These are phyloP conservation scores for Gnathonemus longibarbis DNA, from an alignment of 2,113 vertebrate genomes.

Conservation along the genomic window DNA sequence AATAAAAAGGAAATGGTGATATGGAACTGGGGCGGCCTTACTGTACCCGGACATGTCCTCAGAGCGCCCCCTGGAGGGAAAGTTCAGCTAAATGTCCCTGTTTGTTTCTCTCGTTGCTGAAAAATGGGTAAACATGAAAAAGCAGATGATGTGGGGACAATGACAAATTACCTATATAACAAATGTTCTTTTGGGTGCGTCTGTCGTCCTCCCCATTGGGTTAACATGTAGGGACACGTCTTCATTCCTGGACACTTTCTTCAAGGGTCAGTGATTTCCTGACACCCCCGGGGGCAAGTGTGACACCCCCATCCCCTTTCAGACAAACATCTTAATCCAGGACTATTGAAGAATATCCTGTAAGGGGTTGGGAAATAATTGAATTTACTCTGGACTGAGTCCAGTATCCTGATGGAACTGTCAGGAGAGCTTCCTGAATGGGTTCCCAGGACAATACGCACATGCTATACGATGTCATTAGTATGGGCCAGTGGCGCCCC, in stretches of 20 bases:
- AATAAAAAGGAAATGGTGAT: not conserved
- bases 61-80: not conserved
- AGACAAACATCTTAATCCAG: not conserved
- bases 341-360: not conserved
- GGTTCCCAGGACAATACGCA: not conserved
- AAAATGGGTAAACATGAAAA: not conserved
- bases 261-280: not conserved
- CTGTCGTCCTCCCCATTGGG: not conserved
- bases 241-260: not conserved
- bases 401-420: not conserved
- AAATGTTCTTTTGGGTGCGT: not conserved
- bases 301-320: not conserved
- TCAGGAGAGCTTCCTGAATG: not conserved
- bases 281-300: not conserved
- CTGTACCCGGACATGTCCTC: not conserved
- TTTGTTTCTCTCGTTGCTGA: not conserved
- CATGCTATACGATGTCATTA: not conserved
- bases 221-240: not conserved
- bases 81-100: not conserved
- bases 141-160: not conserved
- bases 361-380: not conserved
- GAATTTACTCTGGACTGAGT: not conserved
- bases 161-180: not conserved
- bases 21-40: not conserved
- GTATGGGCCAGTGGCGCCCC: not conserved